Conservation (phyloP, 2,888 invertebrate genomes). For the Clanis bilineata region DNA sequence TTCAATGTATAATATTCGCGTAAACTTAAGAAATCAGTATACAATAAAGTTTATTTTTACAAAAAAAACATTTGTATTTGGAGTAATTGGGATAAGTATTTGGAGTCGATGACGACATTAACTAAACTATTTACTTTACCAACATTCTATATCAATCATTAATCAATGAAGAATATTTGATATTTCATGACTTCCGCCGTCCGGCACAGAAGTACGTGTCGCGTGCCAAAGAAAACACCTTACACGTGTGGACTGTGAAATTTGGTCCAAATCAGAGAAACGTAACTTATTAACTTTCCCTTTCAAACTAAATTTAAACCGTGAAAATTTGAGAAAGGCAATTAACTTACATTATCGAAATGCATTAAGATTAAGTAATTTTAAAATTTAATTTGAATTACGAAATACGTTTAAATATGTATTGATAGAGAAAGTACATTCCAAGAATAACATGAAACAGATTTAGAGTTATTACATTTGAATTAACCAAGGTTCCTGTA, state of each 20-base stretch:
- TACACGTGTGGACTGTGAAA: neutral
- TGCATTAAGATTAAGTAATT: neutral
- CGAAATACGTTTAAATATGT: neutral
- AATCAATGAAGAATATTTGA: neutral
- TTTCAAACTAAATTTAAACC: neutral
- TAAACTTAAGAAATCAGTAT: no score
- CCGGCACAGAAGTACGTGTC: neutral
- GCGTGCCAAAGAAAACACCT: slow-evolving; percentile 8
- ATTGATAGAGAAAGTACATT: neutral
- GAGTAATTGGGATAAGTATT: no score
- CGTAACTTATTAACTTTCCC: neutral
- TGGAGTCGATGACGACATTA: neutral
- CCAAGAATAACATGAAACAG: neutral
- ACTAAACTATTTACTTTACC: neutral
- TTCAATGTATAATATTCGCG: no score
- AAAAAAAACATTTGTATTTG: no score
- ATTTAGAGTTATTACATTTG: neutral
- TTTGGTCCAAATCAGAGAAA: slow-evolving; percentile 3
- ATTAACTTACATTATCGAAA: neutral
- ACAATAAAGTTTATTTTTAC: no score
- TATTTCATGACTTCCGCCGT: neutral
- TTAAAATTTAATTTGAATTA: neutral
- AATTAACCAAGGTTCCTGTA: neutral
- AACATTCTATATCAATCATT: neutral
- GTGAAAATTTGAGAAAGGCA: neutral